Conservation (phyloP, 2,113 vertebrate genomes). For the Sebastes fasciatus region DNA sequence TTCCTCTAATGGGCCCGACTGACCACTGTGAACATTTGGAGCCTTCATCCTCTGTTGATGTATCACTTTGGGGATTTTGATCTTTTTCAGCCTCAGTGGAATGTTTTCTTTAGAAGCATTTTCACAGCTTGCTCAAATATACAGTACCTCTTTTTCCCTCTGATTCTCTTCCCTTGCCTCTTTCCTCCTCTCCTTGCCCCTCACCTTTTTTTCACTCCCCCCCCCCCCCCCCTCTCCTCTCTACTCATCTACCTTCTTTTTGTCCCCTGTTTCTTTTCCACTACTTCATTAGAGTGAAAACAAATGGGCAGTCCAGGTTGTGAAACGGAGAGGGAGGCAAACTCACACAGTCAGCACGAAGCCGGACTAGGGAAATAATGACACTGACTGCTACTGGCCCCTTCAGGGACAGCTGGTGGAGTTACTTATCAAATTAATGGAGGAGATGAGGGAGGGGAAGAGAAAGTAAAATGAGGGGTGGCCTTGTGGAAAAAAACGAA, state of each 20-base stretch:
- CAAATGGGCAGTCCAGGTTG: constrained; percentile 66
- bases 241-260: constrained; percentile 1
- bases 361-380: constrained; percentile 70
- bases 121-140: constrained; percentile 57
- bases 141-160: constrained; percentile 13
- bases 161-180: constrained; percentile 22
- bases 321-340: constrained; percentile 56
- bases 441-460: constrained; percentile 39
- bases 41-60: constrained; percentile 57
- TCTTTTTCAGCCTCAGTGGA: constrained; percentile 58
- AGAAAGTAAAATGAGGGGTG: constrained; percentile 34
- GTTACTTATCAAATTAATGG: constrained; percentile 61
- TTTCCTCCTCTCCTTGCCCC: constrained; percentile 6
- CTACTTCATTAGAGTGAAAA: constrained; percentile 80
- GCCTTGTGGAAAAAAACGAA: neutral
- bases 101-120: constrained; percentile 67
- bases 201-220: neutral
- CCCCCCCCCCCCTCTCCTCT: constrained; percentile 1
- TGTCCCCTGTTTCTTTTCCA: constrained; percentile 40
- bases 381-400: constrained; percentile 64
- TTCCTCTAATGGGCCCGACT: constrained; percentile 46
- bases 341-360: constrained; percentile 71
- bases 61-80: constrained; percentile 68
- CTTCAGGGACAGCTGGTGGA: constrained; percentile 61
- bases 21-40: constrained; percentile 43